Evolutionary conservation across 1,140 invertebrate species (phyloP).

Genomic region (Hyposmocoma kahamanoa): DNA sequence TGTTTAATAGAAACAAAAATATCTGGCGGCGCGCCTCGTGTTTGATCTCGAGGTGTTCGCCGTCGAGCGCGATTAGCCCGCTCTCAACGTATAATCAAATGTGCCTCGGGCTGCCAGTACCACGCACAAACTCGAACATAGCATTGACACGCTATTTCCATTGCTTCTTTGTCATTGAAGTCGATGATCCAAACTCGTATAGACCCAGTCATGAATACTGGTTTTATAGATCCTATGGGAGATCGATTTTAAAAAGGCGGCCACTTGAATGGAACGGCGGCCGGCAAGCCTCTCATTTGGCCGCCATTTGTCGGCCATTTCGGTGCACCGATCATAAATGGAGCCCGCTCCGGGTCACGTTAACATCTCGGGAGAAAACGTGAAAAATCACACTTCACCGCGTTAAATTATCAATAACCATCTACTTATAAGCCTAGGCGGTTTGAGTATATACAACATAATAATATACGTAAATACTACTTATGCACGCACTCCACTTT

Average conservation of each 20-base stretch:
- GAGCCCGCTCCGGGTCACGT: constrained; percentile 64
- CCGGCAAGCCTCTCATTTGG: constrained; percentile 70
- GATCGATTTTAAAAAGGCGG: constrained; percentile 30
- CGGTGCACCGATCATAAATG: constrained; percentile 69
- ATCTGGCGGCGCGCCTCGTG: constrained; percentile 72
- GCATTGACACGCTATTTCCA: constrained; percentile 17
- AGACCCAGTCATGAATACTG: constrained; percentile 27
- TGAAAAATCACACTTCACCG: constrained; percentile 68
- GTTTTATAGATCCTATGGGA: not conserved
- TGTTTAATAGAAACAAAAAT: constrained; percentile 75
- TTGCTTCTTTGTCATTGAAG: constrained; percentile 14
- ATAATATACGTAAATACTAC: too few relatives aligned
- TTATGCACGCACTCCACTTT: too few relatives aligned
- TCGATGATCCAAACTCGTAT: not conserved
- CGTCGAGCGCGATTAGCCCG: constrained; percentile 69
- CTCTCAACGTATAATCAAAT: constrained; percentile 72
- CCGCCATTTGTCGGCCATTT: constrained; percentile 71
- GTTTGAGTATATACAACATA: too few relatives aligned
- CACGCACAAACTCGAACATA: constrained; percentile 16
- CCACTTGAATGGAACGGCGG: constrained; percentile 43
- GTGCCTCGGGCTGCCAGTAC: constrained; percentile 54
- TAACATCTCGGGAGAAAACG: constrained; percentile 61
- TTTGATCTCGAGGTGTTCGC: constrained; percentile 73
- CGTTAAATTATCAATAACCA: constrained; percentile 47
- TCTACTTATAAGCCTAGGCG: constrained; percentile 1